Base-by-base conservation (phyloP, 2,113 vertebrate species). In the Poecilia latipinna region DNA sequence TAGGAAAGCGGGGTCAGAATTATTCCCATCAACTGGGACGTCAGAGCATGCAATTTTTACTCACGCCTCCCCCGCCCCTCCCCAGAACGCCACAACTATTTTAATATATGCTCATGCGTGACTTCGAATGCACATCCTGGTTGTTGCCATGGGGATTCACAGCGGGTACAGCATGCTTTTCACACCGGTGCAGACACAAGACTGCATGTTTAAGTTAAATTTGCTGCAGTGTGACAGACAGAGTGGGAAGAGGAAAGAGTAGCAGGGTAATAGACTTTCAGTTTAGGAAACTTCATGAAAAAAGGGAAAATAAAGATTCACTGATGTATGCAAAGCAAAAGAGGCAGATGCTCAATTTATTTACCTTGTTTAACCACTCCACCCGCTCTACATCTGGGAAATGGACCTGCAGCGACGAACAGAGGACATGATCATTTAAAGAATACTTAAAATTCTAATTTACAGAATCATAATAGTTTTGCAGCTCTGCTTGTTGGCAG, bases 341-440 rank as follows among this genome's bases (percentile, higher is more conserved):
- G 67, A 70, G 83, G 72, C 72, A 66, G 44, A 5, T 4, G 24
- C 32, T 66, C 5, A 42, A 1, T 3, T 32, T 78, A 65, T n/a
- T 94, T 96, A 99, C 98, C 97, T 99, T 99, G 94, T 99, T 99
- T 74, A 99, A 88, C 98, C 98, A 99, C 93, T 99, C 97, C 86
- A 97, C 98, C 82, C 98, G 95, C 86, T 99, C 98, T 3, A 97
- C 96, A 70, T 99, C 98, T 77, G 98, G 97, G 92, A 97, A 99
- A 86, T 99, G 96, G 65, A 99, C 96, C 98, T 99, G 82, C 28
- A 71, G 82, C 35, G 66, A 74, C 86, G 82, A 80, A 79, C 19
- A 85, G 29, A 90, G 8, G 29, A 70, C 31, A 79, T 67, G 4
- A 35, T 57, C 68, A 48, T 65, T 1, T 44, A 44, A 66, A 4